Percentiles rank a stretch among this genome's conserved stretches.
Conservation (phyloP, 2,797 vertebrate genomes). For the Mionectes olivaceus region DNA sequence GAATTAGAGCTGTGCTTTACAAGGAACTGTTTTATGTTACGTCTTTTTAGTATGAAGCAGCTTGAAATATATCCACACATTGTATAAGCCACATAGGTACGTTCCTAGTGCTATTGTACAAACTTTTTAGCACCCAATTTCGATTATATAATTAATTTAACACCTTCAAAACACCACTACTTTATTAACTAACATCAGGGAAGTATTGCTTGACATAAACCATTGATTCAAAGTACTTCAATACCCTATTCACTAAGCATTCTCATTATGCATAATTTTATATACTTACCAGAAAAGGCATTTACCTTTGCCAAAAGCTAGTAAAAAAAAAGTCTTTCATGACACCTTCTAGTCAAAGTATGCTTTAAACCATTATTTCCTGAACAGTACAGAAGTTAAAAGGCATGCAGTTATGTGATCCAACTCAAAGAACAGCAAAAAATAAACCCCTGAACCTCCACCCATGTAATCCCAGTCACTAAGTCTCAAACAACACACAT, state of each 20-base stretch:
- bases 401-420: not conserved
- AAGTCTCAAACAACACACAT: not conserved
- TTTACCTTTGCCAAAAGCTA: conserved; percentile 11
- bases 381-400: conserved; percentile 23
- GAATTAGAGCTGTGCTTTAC: not conserved
- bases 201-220: not conserved
- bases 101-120: conserved; percentile 21
- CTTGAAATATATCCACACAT: not conserved
- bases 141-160: not conserved
- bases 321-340: conserved; percentile 1
- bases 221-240: not conserved
- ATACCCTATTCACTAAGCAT: not conserved
- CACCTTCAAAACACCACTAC: not conserved
- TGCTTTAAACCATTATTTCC: conserved; percentile 11
- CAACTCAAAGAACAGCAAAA: not conserved
- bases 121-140: not conserved
- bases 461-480: not conserved
- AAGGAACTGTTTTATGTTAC: not conserved
- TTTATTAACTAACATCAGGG: not conserved
- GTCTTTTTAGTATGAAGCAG: not conserved
- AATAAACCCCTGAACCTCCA: not conserved
- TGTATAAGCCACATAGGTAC: not conserved
- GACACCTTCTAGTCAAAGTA: conserved; percentile 16
- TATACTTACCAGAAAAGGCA: conserved; percentile 53
- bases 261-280: not conserved